Evolutionary conservation across 2,113 vertebrate genomes (phyloP).

Genomic region (Danionella cerebrum): DNA sequence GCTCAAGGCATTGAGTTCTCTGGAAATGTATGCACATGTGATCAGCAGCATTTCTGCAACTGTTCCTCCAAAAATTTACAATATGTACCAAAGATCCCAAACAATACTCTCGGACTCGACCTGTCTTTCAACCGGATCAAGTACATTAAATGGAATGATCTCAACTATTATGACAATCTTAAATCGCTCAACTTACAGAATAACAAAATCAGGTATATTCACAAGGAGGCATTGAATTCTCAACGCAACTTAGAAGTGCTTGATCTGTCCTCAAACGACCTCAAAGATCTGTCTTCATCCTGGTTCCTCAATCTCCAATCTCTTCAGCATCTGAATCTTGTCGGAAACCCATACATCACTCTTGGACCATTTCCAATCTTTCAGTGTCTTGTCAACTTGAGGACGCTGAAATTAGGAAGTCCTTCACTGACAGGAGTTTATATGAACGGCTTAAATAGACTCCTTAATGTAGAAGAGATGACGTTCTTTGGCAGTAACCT

Average conservation of each 20-base stretch:
- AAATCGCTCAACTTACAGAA: slow-evolving; percentile 52
- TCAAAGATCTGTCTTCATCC: slow-evolving; percentile 52
- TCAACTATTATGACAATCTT: slow-evolving; percentile 55
- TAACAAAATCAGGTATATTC: slow-evolving; percentile 59
- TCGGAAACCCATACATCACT: slow-evolving; percentile 61
- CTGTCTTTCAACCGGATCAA: slow-evolving; percentile 66
- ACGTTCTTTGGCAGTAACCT: slow-evolving; percentile 57
- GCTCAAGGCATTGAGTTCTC: background rate
- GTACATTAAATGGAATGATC: slow-evolving; percentile 49
- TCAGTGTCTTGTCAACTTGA: slow-evolving; percentile 54
- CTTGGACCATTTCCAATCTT: slow-evolving; percentile 63
- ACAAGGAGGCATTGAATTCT: slow-evolving; percentile 52
- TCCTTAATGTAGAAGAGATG: slow-evolving; percentile 56
- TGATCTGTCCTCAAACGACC: slow-evolving; percentile 68
- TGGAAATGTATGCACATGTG: slow-evolving; percentile 44
- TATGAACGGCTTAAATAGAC: slow-evolving; percentile 59
- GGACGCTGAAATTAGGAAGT: slow-evolving; percentile 61
- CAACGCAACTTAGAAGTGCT: slow-evolving; percentile 62
- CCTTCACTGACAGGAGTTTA: slow-evolving; percentile 37
- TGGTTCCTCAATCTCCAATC: slow-evolving; percentile 70
- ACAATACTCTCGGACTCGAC: slow-evolving; percentile 47
- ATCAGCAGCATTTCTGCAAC: slow-evolving; percentile 47
- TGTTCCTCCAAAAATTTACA: slow-evolving; percentile 52
- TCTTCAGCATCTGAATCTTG: slow-evolving; percentile 63
- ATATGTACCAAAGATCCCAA: slow-evolving; percentile 54